These are phyloP conservation scores for Drosophila seguyi DNA, from an alignment of 1,140 invertebrate genomes.

Conservation along the genomic window DNA sequence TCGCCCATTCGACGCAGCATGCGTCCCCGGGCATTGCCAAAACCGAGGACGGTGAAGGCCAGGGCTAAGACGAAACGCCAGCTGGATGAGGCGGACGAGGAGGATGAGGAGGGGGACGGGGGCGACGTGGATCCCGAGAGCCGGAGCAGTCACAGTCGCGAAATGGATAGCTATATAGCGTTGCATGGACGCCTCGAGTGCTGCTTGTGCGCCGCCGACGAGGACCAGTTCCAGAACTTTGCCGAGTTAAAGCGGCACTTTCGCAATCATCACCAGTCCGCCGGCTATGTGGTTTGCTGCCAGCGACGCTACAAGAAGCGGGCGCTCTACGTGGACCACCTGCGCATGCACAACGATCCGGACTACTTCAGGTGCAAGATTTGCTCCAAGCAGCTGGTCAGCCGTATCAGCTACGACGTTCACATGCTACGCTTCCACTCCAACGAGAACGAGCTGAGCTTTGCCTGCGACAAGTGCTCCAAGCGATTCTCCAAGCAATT, in stretches of 20 bases:
- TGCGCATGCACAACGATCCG: constrained; percentile 61
- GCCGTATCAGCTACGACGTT: constrained; percentile 49
- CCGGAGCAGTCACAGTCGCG: constrained; percentile 16
- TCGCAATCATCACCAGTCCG: constrained; percentile 40
- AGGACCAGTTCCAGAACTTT: constrained; percentile 32
- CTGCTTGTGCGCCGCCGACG: constrained; percentile 26
- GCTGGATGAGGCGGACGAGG: constrained; percentile 12
- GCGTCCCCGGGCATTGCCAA: constrained; percentile 20
- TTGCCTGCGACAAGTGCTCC: constrained; percentile 57
- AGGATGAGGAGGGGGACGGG: constrained; percentile 2
- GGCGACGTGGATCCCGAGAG: constrained; percentile 15
- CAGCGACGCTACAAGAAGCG: constrained; percentile 59
- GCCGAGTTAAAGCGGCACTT: constrained; percentile 48
- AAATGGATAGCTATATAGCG: constrained; percentile 46
- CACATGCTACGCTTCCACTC: constrained; percentile 59
- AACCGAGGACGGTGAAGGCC: neutral
- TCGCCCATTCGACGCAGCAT: constrained; percentile 34
- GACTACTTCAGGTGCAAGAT: constrained; percentile 57
- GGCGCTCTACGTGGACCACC: constrained; percentile 61
- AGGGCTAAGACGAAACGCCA: constrained; percentile 28
- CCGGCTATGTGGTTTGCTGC: constrained; percentile 58
- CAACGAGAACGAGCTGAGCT: constrained; percentile 44
- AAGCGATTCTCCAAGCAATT: constrained; percentile 58
- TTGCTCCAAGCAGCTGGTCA: constrained; percentile 51
- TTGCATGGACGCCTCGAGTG: constrained; percentile 42